phyloP scores from a whole-genome alignment of 1,140 invertebrate species.

The Oscheius sp. region DNA sequence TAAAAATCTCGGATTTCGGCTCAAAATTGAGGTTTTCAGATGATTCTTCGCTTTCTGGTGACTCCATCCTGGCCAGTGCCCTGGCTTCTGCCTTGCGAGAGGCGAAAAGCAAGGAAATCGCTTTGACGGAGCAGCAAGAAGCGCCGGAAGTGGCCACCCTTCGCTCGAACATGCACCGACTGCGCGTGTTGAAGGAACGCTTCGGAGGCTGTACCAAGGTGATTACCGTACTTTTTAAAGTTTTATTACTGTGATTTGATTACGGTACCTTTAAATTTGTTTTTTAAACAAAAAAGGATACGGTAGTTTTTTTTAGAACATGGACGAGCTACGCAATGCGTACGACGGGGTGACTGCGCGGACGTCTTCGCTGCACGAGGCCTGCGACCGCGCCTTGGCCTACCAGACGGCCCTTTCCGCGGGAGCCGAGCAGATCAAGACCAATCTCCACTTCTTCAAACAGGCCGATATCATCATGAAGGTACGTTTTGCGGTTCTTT shows the following conservation, averaged over 20 bases:
- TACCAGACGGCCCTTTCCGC: slow-evolving; percentile 58
- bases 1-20: not conserved
- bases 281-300: not conserved
- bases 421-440: slow-evolving; percentile 53
- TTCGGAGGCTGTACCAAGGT: slow-evolving; percentile 12
- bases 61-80: not conserved
- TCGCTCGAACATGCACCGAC: slow-evolving; percentile 21
- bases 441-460: slow-evolving; percentile 60
- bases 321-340: slow-evolving; percentile 45
- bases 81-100: not conserved
- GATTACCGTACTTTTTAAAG: not conserved
- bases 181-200: slow-evolving; percentile 5
- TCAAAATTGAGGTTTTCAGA: not conserved
- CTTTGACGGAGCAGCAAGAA: not conserved
- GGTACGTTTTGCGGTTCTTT: slow-evolving; percentile 24
- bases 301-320: slow-evolving; percentile 42
- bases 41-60: not conserved
- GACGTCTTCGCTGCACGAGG: slow-evolving; percentile 57
- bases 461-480: slow-evolving; percentile 60
- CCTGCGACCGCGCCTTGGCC: slow-evolving; percentile 57
- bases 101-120: slow-evolving; percentile 6
- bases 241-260: not conserved
- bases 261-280: not conserved
- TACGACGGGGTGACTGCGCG: slow-evolving; percentile 54
- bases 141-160: slow-evolving; percentile 18